These are phyloP conservation scores for Penaeus japonicus DNA, from an alignment of 1,140 invertebrate genomes.

Conservation along the genomic window DNA sequence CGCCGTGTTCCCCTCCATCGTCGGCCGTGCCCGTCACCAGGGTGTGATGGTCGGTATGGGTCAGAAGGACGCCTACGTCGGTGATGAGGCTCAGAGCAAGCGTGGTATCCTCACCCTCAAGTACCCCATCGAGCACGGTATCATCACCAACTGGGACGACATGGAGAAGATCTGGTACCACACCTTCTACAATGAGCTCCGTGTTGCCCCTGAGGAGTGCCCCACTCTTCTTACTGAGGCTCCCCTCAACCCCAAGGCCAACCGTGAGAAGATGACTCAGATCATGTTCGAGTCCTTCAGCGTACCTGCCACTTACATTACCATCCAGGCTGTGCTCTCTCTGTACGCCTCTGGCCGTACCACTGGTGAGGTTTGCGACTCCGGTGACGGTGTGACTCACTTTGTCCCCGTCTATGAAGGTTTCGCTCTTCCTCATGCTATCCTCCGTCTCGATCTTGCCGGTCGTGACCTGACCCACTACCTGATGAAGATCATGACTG, in stretches of 20 bases:
- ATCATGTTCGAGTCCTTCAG: slow-evolving; percentile 71
- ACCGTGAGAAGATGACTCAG: slow-evolving; percentile 77
- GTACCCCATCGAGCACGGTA: slow-evolving; percentile 94
- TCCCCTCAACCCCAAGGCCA: slow-evolving; percentile 90
- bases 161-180: slow-evolving; percentile 98
- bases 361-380: too few relatives aligned
- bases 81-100: slow-evolving; percentile 92
- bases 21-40: slow-evolving; percentile 70
- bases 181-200: slow-evolving; percentile 93
- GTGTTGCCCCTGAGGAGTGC: slow-evolving; percentile 92
- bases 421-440: too few relatives aligned
- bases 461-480: slow-evolving; percentile 26
- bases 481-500: slow-evolving; percentile 24
- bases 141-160: slow-evolving; percentile 96
- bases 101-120: slow-evolving; percentile 89
- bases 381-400: too few relatives aligned
- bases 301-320: too few relatives aligned
- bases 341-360: too few relatives aligned
- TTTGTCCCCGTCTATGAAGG: too few relatives aligned
- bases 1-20: slow-evolving; percentile 74
- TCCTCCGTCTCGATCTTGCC: not conserved
- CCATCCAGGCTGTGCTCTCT: too few relatives aligned
- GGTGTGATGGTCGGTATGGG: slow-evolving; percentile 93
- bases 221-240: slow-evolving; percentile 91
- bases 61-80: slow-evolving; percentile 88